These are phyloP conservation scores for Choloepus didactylus DNA, from an alignment of 2,797 vertebrate species.

Conservation along the genomic window DNA sequence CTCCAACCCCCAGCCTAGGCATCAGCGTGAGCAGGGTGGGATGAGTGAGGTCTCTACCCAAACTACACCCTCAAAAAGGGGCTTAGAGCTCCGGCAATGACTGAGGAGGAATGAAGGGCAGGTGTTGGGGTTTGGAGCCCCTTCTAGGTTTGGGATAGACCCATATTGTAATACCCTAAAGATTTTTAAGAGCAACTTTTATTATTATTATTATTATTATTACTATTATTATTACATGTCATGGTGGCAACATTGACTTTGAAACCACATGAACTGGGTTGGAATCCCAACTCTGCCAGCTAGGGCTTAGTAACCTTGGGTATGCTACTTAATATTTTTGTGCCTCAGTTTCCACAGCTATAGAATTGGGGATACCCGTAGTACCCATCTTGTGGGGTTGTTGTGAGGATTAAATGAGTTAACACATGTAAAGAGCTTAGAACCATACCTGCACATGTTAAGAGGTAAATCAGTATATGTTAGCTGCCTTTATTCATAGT, in stretches of 20 bases:
- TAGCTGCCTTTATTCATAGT: neutral
- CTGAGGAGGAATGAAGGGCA: neutral
- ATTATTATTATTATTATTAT: neutral
- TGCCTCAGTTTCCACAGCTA: neutral
- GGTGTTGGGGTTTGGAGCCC: too few relatives aligned
- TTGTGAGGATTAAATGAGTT: neutral
- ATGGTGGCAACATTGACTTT: neutral
- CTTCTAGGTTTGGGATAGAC: neutral
- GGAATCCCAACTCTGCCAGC: neutral
- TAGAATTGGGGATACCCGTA: neutral
- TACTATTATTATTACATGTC: neutral
- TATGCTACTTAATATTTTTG: neutral
- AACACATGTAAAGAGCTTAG: neutral
- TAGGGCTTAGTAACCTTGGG: neutral
- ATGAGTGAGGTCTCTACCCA: neutral
- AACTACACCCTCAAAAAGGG: neutral
- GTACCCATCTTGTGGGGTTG: neutral
- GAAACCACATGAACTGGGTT: neutral
- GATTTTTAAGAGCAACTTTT: neutral
- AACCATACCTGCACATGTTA: neutral
- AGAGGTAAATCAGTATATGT: neutral
- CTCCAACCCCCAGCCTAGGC: neutral
- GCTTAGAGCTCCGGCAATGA: neutral
- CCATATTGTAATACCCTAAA: neutral
- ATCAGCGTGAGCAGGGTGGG: neutral